Percentiles rank a stretch among this genome's conserved stretches.
These are phyloP conservation scores for Cartodere bifasciata DNA, from an alignment of 2,888 invertebrate genomes.

Conservation along the genomic window DNA sequence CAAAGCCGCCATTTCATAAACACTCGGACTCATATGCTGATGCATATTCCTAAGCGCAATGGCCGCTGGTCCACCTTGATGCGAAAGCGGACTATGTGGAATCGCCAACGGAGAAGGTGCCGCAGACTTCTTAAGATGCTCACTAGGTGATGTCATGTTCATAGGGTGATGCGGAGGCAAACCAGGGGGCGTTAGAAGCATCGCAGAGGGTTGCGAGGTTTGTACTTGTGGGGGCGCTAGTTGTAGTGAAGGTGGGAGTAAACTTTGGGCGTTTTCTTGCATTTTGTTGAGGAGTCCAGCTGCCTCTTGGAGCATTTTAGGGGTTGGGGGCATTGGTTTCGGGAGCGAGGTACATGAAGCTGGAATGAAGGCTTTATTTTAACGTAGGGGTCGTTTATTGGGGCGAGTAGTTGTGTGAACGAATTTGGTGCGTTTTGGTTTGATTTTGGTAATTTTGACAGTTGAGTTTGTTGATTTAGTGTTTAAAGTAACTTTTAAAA, in stretches of 20 bases:
- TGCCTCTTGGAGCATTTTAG: conserved; percentile 66
- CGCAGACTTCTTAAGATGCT: conserved; percentile 39
- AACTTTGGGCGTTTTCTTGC: conserved; percentile 53
- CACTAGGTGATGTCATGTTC: conserved; percentile 49
- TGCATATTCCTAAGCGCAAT: conserved; percentile 61
- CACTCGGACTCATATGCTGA: conserved; percentile 85
- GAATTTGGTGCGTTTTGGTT: too few relatives aligned
- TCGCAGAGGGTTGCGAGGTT: conserved; percentile 38
- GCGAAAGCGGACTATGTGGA: conserved; percentile 45
- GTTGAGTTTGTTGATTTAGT: too few relatives aligned
- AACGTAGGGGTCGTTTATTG: too few relatives aligned
- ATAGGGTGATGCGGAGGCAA: conserved; percentile 63
- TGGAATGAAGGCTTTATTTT: conserved; percentile 29
- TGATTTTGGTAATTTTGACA: too few relatives aligned
- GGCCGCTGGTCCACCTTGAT: conserved; percentile 26
- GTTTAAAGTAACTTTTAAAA: too few relatives aligned
- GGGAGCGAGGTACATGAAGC: conserved; percentile 30
- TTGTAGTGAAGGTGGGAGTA: conserved; percentile 42
- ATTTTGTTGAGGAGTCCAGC: conserved; percentile 51
- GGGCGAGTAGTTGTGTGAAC: too few relatives aligned
- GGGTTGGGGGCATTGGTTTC: conserved; percentile 68
- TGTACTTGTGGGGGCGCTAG: conserved; percentile 34
- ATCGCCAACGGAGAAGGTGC: conserved; percentile 44
- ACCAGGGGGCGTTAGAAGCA: conserved; percentile 64
- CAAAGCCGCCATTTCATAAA: conserved; percentile 93